Evolutionary conservation across 2,888 invertebrate genomes (phyloP), one percentile per base, ranked within the genome.

Genomic region (Blastobasis adustella): DNA sequence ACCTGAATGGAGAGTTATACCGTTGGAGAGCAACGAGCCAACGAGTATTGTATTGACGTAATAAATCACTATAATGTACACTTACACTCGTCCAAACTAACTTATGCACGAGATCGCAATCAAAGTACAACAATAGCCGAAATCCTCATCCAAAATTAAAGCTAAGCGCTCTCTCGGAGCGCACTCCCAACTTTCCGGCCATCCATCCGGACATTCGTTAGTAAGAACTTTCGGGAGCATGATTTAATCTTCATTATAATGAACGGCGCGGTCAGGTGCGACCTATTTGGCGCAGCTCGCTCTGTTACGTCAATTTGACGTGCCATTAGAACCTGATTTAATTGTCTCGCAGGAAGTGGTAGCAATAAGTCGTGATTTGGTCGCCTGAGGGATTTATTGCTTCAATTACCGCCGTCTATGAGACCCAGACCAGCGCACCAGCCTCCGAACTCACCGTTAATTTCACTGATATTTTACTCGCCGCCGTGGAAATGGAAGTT

Each of bases 281-380:
- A 64, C 66, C 61, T 53, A 51, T 56, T 59, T 60, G 48, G 38
- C 37, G 42, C 23, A 9, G 8, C 9, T 36, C 10, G n/a, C 45
- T 39, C 45, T 10, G 55, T 58, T 53, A 55, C 52, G 60, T 60
- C 57, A 58, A 58, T 62, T 63, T 60, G 64, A 65, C 61, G 53
- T 61, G 61, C 61, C 65, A 67, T 71, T 66, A 61, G 51, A 59
- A 59, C 59, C 67, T 71, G 73, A 72, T 76, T 76, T 71, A 75
- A 76, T 73, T 73, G 70, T 67, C 62, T 59, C 62, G 61, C 56
- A 66, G 61, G 60, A 65, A 62, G 64, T 65, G 63, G 62, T 51
- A 63, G 67, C 73, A 68, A 66, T 74, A 76, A 69, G 70, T 73
- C 65, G 69, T 65, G 71, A 74, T 73, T 73, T 66, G 66, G 64